These are phyloP conservation scores for Trematomus bernacchii DNA, from an alignment of 2,797 vertebrate species.

Conservation along the genomic window DNA sequence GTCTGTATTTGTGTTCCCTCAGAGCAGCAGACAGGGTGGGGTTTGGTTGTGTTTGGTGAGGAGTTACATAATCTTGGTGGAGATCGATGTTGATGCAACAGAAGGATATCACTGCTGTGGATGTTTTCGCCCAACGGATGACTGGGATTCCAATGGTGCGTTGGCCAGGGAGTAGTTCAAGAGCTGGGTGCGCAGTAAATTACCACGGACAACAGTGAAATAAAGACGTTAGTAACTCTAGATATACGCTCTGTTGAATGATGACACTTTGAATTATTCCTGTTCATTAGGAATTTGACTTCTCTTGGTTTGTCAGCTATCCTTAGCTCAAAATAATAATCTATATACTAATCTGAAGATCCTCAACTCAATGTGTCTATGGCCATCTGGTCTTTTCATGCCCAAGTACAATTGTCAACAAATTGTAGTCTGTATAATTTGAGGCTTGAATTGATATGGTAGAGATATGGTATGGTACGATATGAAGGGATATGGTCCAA, in stretches of 20 bases:
- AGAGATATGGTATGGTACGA: too few relatives aligned
- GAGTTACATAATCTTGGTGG: conserved; percentile 41
- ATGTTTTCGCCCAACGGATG: conserved; percentile 35
- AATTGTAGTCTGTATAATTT: not conserved
- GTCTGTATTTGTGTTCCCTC: conserved; percentile 42
- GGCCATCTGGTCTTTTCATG: not conserved
- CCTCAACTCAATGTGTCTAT: not conserved
- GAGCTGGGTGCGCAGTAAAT: conserved; percentile 38
- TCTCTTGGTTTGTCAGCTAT: not conserved
- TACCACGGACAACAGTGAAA: conserved; percentile 6
- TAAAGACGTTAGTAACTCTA: conserved; percentile 5
- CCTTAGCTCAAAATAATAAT: not conserved
- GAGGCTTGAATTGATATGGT: not conserved
- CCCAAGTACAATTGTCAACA: not conserved
- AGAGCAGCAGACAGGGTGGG: conserved; percentile 27
- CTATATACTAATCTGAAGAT: not conserved
- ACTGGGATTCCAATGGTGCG: conserved; percentile 25
- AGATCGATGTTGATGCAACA: conserved; percentile 52
- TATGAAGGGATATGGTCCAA: too few relatives aligned
- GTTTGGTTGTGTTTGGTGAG: not conserved
- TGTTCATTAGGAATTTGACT: not conserved
- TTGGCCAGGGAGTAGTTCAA: not conserved
- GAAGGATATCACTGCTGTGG: conserved; percentile 48
- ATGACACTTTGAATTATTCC: not conserved
- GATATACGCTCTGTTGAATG: conserved; percentile 10